Percentiles rank a stretch among this genome's conserved stretches.
phyloP scores from a whole-genome alignment of 2,113 vertebrate genomes.

The Gadus macrocephalus region DNA sequence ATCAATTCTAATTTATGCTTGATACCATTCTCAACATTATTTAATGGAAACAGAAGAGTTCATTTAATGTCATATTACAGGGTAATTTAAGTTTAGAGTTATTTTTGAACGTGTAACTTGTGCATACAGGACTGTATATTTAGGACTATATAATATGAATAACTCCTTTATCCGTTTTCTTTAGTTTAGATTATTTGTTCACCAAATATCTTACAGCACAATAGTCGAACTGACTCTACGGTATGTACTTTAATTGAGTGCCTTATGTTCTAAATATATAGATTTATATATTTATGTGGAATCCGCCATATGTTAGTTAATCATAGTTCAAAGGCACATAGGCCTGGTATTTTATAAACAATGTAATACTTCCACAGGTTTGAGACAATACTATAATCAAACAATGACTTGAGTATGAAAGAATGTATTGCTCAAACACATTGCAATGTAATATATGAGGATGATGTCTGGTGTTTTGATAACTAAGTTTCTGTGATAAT shows the following conservation, averaged over 20 bases:
- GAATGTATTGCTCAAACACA: too few relatives aligned
- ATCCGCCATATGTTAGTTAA: conserved; percentile 41
- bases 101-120: conserved; percentile 24
- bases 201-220: conserved; percentile 19
- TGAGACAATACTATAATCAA: not conserved
- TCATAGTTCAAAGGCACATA: conserved; percentile 24
- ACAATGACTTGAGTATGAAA: not conserved
- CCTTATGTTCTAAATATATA: conserved; percentile 43
- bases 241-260: conserved; percentile 43
- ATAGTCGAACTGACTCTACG: conserved; percentile 17
- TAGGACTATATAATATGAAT: conserved; percentile 20
- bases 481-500: not conserved
- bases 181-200: conserved; percentile 15
- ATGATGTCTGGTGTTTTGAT: not conserved
- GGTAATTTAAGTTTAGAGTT: not conserved
- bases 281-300: conserved; percentile 14
- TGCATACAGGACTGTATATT: conserved; percentile 5
- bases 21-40: conserved; percentile 3
- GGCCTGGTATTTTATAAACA: not conserved
- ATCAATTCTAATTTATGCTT: too few relatives aligned
- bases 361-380: not conserved
- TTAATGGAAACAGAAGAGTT: not conserved
- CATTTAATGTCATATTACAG: not conserved
- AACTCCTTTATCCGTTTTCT: conserved; percentile 8
- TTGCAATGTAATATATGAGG: too few relatives aligned